Base-by-base conservation (phyloP, 2,888 invertebrate genomes). In the Amblyjoppa proteus region DNA sequence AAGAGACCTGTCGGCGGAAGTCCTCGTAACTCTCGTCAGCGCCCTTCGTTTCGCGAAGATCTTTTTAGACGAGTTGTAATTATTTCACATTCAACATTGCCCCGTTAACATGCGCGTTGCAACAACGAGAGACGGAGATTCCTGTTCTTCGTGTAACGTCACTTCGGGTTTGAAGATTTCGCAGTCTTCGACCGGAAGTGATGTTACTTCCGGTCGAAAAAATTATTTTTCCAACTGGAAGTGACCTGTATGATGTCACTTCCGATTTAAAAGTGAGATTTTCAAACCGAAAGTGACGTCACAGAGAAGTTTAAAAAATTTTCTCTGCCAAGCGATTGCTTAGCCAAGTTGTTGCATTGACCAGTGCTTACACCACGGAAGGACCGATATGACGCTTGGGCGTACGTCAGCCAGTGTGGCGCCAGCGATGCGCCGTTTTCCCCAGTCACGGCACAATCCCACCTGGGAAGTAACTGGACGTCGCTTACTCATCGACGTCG, bases 1-100 rank as follows among this genome's bases (percentile, higher is more conserved):
- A 66, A 80, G 71, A 76, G 80, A 53, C 76, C 66, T 56, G 41
- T 25, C 41, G 68, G 28, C 56, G 34, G 25, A 58, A 13, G 70
- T 13, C 20, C 41, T 64, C 28, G 31, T 4, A 49, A 34, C 31
- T 16, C 64, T 66, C 49, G 25, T 16, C 6, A 66, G 20, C 13
- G 6, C 9, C 49, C 7, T 25, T 3, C 16, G 6, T 31, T 64
- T 0, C 64, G 34, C n/a, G 6, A 34, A 34, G 64, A 66, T 16
- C 31, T 58, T 61, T 68, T 3, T 41, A 20, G 28, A 45, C 25
- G 28, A 13, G n/a, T 45, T 41, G 45, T 69, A 75, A 75, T 69
- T 41, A 69, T 81, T 58, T 69, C 69, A 69, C 11, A 75, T 76
- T 41, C 20, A 45, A 51, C 34, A 13, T 64, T 34, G 7, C 5